phyloP scores from a whole-genome alignment of 1,140 invertebrate species.

The Conus ventricosus region DNA sequence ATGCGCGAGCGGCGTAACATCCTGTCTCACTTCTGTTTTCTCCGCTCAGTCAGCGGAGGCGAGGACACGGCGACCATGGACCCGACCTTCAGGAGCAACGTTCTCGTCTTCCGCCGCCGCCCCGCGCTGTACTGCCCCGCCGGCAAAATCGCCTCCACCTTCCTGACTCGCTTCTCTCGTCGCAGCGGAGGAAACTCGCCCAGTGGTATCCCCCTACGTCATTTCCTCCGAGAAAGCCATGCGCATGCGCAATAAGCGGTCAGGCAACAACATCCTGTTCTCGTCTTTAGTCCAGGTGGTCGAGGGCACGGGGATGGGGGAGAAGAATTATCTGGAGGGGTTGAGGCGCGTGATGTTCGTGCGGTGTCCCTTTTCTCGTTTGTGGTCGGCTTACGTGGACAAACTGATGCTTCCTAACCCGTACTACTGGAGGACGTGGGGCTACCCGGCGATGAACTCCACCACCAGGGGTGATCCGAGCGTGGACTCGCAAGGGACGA shows the following conservation, averaged over 20 bases:
- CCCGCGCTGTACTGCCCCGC: constrained; percentile 37
- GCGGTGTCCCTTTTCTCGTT: neutral
- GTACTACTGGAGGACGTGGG: constrained; percentile 26
- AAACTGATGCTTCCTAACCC: constrained; percentile 24
- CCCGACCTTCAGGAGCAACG: neutral
- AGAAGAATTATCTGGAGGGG: constrained; percentile 1
- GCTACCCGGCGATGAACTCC: neutral
- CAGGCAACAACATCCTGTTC: neutral
- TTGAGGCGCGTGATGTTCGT: constrained; percentile 30
- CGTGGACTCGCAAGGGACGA: neutral
- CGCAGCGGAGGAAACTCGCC: constrained; percentile 10
- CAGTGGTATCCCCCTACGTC: constrained; percentile 25
- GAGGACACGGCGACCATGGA: neutral
- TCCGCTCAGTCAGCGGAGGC: neutral
- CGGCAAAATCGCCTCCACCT: constrained; percentile 42
- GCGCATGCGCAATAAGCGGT: constrained; percentile 13
- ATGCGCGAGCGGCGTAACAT: neutral
- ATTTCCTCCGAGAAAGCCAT: constrained; percentile 29
- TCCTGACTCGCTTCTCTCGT: constrained; percentile 37
- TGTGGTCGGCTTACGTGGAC: constrained; percentile 34
- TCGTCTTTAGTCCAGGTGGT: neutral
- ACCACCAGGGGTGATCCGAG: neutral
- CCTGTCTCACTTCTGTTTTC: neutral
- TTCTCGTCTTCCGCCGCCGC: constrained; percentile 22
- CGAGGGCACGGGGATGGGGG: neutral